Base-by-base conservation (phyloP, 2,797 vertebrate species). In the Microchirus variegatus region DNA sequence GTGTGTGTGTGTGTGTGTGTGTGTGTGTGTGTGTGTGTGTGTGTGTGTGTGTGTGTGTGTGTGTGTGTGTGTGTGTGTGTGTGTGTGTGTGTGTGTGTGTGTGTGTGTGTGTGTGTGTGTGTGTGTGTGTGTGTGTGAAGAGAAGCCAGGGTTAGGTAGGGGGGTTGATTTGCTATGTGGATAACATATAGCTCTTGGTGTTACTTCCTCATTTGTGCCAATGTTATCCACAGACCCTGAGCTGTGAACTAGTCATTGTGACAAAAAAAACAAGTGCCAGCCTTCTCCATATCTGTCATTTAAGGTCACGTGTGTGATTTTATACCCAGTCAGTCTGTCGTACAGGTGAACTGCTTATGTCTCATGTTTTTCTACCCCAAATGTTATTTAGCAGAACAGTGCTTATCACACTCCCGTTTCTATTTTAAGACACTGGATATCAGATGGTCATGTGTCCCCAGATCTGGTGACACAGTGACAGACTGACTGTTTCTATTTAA, bases 131-230 rank as follows among this genome's bases (percentile, higher is more conserved):
- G n/a, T 17, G 7, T 6, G 19, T 10, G 11, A 10, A 9, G 9
- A 1, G 8, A 5, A 22, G 22, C 13, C 1, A 8, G 45, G 38
- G 12, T 4, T 4, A 2, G 36, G 64, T 4, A 5, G 36, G 45
- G 45, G 45, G 18, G 12, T 22, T 15, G 50, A 54, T 71, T 66
- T 72, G 72, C 67, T 67, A 55, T 73, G 74, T 85, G 82, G 77
- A 74, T 67, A 75, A 83, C 59, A 7, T 77, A 55, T 65, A 75
- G 52, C 81, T 84, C 42, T 80, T 77, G 74, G 79, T 82, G 83
- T 89, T 83, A 78, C 77, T 77, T 84, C 65, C 67, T 85, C 59
- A 74, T 84, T 80, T 80, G 89, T 88, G 88, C 87, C 89, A 88
- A 84, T 77, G 74, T 87, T 84, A 66, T 84, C 80, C 83, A 82